Conservation (phyloP, 2,888 invertebrate genomes). For the Tiliacea citrago region DNA sequence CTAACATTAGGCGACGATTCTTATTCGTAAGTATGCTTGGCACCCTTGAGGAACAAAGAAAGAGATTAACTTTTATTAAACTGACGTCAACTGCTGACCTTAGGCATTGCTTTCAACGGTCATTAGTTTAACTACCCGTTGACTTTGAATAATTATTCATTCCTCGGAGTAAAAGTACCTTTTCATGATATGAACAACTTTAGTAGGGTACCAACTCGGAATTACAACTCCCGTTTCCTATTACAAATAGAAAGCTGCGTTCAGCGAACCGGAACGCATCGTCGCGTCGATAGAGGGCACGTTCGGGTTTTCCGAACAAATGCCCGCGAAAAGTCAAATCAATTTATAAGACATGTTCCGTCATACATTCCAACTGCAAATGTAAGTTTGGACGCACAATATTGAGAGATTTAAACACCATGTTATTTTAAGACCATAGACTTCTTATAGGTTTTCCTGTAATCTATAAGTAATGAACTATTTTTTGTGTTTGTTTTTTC, state of each 20-base stretch:
- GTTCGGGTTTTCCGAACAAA: background rate
- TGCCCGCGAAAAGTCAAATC: background rate
- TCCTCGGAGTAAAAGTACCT: background rate
- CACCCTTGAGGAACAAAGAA: background rate
- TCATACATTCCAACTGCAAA: too few species aligned
- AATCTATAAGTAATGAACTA: too few species aligned
- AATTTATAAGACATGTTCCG: too few species aligned
- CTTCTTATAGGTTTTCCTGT: too few species aligned
- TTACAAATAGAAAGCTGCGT: too few species aligned
- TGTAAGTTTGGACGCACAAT: too few species aligned
- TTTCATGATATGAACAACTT: background rate
- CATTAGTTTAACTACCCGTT: conserved; percentile 15
- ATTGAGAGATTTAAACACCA: too few species aligned
- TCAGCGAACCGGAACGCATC: background rate
- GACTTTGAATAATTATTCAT: conserved; percentile 1
- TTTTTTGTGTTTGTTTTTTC: too few species aligned
- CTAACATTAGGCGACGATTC: background rate
- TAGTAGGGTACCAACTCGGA: background rate
- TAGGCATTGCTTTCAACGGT: conserved; percentile 14
- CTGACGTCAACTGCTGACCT: conserved; percentile 20
- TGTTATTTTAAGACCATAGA: too few species aligned
- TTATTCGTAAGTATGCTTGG: background rate
- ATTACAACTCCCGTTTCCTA: background rate
- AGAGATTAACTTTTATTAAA: conserved; percentile 24
- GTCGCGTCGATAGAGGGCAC: background rate